Conservation (phyloP, 1,140 invertebrate species). For the Drosophila varians region DNA sequence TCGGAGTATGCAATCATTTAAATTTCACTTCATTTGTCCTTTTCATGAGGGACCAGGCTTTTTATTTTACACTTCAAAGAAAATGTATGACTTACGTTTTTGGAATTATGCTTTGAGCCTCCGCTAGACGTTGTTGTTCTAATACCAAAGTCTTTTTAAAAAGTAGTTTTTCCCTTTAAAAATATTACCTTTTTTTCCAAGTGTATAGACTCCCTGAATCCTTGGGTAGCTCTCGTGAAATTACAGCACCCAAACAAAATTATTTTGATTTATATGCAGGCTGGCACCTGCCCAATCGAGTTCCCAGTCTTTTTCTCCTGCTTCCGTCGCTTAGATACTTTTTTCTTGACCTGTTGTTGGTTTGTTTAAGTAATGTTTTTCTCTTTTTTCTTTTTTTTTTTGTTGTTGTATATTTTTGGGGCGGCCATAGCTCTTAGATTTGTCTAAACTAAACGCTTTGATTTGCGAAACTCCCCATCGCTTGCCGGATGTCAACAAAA, state of each 20-base stretch:
- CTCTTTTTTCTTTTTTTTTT: too few species aligned
- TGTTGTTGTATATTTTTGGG: slow-evolving; percentile 4
- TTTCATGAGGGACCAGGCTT: slow-evolving; percentile 56
- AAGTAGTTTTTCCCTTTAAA: not conserved
- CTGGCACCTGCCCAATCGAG: slow-evolving; percentile 29
- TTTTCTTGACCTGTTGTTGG: slow-evolving; percentile 4
- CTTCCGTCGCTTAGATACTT: not conserved
- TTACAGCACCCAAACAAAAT: slow-evolving; percentile 72
- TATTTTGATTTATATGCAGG: slow-evolving; percentile 81
- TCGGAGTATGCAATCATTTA: slow-evolving; percentile 80
- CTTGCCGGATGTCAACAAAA: slow-evolving; percentile 55
- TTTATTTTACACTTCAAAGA: slow-evolving; percentile 12
- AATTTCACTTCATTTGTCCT: slow-evolving; percentile 81
- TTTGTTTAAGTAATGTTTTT: slow-evolving; percentile 15
- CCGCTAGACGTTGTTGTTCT: too few species aligned
- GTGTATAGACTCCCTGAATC: not conserved
- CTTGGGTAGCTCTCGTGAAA: slow-evolving; percentile 36
- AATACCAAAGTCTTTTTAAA: too few species aligned
- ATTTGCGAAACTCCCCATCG: slow-evolving; percentile 41
- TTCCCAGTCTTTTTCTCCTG: not conserved
- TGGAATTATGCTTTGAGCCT: too few species aligned
- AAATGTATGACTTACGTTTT: too few species aligned
- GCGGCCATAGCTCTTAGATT: slow-evolving; percentile 59
- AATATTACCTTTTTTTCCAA: not conserved
- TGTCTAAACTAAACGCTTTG: slow-evolving; percentile 75